Base-by-base conservation (phyloP, 2,888 invertebrate genomes). In the Laothoe populi region DNA sequence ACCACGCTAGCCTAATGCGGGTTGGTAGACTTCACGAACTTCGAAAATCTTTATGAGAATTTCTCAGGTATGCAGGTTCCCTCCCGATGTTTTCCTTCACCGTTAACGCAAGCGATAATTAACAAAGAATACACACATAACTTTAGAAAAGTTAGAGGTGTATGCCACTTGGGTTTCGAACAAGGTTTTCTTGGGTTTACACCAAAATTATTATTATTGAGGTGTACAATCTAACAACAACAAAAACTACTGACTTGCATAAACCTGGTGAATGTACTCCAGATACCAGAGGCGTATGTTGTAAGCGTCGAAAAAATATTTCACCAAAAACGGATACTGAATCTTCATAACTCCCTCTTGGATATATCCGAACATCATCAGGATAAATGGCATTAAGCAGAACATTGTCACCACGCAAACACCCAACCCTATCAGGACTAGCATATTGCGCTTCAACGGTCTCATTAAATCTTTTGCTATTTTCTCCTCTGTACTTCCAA, bases 261-360 rank as follows among this genome's bases (percentile, higher is more conserved):
- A 73, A 70, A 82, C 78, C 61, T 87, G 87, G 72, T 83, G 83
- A 8, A 82, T 48, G 63, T 88, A 87, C 7, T 83, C 70, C n/a
- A 82, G 61, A 1, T 74, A 75, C 86, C 84, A 86, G 19, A 72
- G 65, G 0, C 60, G 19, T 19, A 70, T 64, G 0, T 75, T 66
- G 45, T 78, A 79, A 2, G 75, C 74, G 67, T 89, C 82, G 57
- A 85, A 84, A 63, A 78, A 84, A 60, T 87, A 89, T 53, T 81
- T 82, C 0, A 83, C 81, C 11, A 66, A 45, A 64, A 73, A 90
- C 0, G 89, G 88, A 61, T 86, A 79, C 7, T 71, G 74, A 4
- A 83, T 66, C 3, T 75, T 71, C 2, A 74, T 66, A 5, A 68
- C 65, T 0, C 84, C 85, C 0, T 68, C 79, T 8, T 59, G 72